These are phyloP conservation scores for Crossocerus cetratus DNA, from an alignment of 2,888 invertebrate genomes.

Conservation along the genomic window DNA sequence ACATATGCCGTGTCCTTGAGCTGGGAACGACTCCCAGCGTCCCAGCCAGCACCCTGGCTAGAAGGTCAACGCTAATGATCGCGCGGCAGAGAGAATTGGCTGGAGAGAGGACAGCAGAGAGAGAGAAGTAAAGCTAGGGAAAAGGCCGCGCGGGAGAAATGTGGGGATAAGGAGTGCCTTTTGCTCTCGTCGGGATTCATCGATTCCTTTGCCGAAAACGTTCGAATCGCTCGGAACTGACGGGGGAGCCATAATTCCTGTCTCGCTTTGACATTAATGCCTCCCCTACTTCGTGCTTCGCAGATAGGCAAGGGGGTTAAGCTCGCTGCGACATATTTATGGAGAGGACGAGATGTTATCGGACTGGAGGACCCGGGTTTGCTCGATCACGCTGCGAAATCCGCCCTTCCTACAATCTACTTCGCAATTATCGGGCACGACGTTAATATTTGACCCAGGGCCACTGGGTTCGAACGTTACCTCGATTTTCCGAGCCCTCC, in stretches of 20 bases:
- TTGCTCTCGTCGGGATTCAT: slow-evolving; percentile 58
- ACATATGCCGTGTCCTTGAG: too few relatives aligned
- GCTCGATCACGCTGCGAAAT: slow-evolving; percentile 59
- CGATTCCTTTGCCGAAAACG: slow-evolving; percentile 75
- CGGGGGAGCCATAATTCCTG: slow-evolving; percentile 77
- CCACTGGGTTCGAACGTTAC: slow-evolving; percentile 38
- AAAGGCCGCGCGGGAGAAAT: neutral
- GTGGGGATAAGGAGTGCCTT: slow-evolving; percentile 46
- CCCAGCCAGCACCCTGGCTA: too few relatives aligned
- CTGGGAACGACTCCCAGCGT: too few relatives aligned
- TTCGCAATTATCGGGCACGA: slow-evolving; percentile 76
- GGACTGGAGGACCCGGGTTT: slow-evolving; percentile 62
- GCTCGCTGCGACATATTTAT: slow-evolving; percentile 77
- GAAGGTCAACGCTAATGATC: neutral
- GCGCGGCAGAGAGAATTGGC: neutral
- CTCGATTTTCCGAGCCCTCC: slow-evolving; percentile 36
- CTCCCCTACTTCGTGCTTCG: slow-evolving; percentile 73
- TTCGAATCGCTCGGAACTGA: slow-evolving; percentile 77
- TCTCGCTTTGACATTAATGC: slow-evolving; percentile 77
- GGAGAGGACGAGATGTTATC: slow-evolving; percentile 77
- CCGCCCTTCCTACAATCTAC: slow-evolving; percentile 73
- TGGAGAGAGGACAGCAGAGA: neutral
- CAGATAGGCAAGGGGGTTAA: slow-evolving; percentile 77
- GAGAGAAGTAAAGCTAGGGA: neutral
- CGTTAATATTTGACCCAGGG: slow-evolving; percentile 75